phyloP scores from a whole-genome alignment of 2,888 invertebrate genomes.

The Odontocolon sp. region DNA sequence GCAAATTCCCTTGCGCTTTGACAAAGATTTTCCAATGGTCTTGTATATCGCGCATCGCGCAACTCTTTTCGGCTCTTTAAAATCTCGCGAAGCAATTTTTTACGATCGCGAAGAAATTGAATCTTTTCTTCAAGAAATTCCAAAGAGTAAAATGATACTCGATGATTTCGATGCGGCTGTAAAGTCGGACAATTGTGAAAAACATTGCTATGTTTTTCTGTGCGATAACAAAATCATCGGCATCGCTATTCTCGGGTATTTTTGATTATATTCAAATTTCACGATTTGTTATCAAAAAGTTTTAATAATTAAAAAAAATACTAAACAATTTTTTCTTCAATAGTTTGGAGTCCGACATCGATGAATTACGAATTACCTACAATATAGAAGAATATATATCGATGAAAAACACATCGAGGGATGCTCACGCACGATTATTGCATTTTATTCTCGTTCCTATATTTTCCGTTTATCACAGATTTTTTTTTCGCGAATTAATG shows the following conservation, averaged over 20 bases:
- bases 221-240: constrained; percentile 82
- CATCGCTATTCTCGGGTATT: constrained; percentile 81
- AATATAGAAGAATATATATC: constrained; percentile 78
- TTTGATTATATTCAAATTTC: background rate
- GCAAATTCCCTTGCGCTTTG: constrained; percentile 76
- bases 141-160: constrained; percentile 61
- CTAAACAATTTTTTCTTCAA: too few species aligned
- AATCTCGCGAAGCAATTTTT: constrained; percentile 65
- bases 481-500: constrained; percentile 85
- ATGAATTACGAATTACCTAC: constrained; percentile 73
- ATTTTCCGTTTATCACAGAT: constrained; percentile 83
- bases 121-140: constrained; percentile 66
- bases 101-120: constrained; percentile 64
- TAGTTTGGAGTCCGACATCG: constrained; percentile 36
- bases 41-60: constrained; percentile 81
- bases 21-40: constrained; percentile 79
- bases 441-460: constrained; percentile 83
- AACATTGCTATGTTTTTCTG: constrained; percentile 77
- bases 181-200: constrained; percentile 64
- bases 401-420: constrained; percentile 69
- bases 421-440: constrained; percentile 79
- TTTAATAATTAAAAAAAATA: too few species aligned
- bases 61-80: constrained; percentile 66
- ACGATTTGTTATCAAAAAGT: background rate
- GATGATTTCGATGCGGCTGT: constrained; percentile 67